Evolutionary conservation across 2,113 vertebrate genomes (phyloP).

Genomic region (Lophura nycthemera): DNA sequence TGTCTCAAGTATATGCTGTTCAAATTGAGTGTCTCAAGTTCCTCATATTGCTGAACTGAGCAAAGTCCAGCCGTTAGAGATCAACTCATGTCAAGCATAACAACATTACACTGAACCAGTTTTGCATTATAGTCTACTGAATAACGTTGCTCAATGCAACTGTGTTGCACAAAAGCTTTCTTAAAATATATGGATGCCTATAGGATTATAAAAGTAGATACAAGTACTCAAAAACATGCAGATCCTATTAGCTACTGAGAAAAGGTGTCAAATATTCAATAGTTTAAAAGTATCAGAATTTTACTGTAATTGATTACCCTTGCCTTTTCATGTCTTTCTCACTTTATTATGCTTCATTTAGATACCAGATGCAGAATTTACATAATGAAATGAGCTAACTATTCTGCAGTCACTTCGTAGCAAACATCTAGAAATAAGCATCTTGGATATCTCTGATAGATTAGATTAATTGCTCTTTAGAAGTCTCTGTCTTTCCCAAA

Average conservation of each 20-base stretch:
- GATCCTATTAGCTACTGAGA: not conserved
- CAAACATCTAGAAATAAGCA: not conserved
- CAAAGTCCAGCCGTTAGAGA: not conserved
- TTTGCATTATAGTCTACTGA: not conserved
- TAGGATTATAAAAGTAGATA: not conserved
- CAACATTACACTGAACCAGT: not conserved
- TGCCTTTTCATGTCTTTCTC: not conserved
- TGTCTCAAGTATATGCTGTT: constrained; percentile 19
- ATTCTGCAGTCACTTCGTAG: not conserved
- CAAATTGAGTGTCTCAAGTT: not conserved
- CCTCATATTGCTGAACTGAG: not conserved
- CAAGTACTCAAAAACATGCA: fast-evolving
- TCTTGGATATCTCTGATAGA: not conserved
- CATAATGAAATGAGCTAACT: not conserved
- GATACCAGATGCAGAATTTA: not conserved
- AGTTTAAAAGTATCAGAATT: not conserved
- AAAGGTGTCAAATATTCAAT: not conserved
- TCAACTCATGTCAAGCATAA: not conserved
- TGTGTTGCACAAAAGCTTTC: not conserved
- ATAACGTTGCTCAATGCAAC: not conserved
- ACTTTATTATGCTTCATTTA: not conserved
- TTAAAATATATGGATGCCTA: not conserved
- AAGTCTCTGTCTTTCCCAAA: not conserved
- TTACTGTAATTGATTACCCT: not conserved
- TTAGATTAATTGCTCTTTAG: not conserved